A percentile compares a stretch with the other conserved stretches of the same genome.
These are phyloP conservation scores for Dryadula phaetusa DNA, from an alignment of 2,888 invertebrate genomes.

Conservation along the genomic window DNA sequence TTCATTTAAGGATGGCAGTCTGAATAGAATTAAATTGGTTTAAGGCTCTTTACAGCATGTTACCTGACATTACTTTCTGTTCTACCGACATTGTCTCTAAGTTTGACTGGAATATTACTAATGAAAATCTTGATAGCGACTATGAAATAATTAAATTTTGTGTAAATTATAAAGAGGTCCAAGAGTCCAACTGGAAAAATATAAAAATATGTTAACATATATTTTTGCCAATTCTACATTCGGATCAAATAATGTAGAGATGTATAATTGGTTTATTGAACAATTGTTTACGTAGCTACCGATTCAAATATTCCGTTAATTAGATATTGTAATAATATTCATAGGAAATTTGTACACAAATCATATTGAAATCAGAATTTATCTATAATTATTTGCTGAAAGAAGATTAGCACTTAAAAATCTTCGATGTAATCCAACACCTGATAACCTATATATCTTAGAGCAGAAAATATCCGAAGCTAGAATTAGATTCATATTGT, in stretches of 20 bases:
- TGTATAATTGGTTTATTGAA: slow-evolving; percentile 10
- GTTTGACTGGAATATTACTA: slow-evolving; percentile 10
- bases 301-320: slow-evolving; percentile 28
- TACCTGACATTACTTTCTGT: slow-evolving; percentile 22
- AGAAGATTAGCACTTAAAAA: too few species aligned
- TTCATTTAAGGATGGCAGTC: slow-evolving; percentile 16
- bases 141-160: slow-evolving; percentile 20
- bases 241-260: not conserved
- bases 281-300: not conserved
- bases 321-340: slow-evolving; percentile 22
- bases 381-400: slow-evolving; percentile 42
- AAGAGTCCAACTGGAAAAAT: slow-evolving; percentile 2
- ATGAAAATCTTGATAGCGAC: not conserved
- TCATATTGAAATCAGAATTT: slow-evolving; percentile 40
- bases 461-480: slow-evolving; percentile 27
- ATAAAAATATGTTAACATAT: not conserved
- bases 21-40: slow-evolving; percentile 9
- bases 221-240: too few species aligned
- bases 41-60: slow-evolving; percentile 13
- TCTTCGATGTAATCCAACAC: slow-evolving; percentile 43
- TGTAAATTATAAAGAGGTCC: not conserved
- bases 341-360: slow-evolving; percentile 39
- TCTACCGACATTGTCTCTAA: slow-evolving; percentile 11
- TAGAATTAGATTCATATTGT: not conserved
- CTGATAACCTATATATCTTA: slow-evolving; percentile 34